Base-by-base conservation (phyloP, 1,140 invertebrate genomes). In the Zaprionus africanus region DNA sequence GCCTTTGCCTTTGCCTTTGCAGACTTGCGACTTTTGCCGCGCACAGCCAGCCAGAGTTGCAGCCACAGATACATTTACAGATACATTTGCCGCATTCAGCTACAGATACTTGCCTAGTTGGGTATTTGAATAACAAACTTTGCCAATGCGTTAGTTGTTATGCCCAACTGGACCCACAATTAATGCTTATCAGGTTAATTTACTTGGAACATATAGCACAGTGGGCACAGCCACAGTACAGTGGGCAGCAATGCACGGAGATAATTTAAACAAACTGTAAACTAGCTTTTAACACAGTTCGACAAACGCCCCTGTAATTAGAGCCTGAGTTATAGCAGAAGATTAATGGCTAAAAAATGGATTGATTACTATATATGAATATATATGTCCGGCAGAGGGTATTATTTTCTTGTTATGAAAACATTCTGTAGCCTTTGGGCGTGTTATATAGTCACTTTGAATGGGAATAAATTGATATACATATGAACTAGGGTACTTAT, bases 41-140 rank as follows among this genome's bases (percentile, higher is more conserved):
- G 28, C 59, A 61, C 49, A 66, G 34, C 9, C 4, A 72, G 49
- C 43, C 38, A 41, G 58, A 54, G 36, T 12, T 36, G 36, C 62
- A 66, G 38, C 6, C 34, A 49, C 51, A 62, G 38, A 7, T 43
- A 49, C 51, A 62, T 26, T 28, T 60, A 61, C 76, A 83, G 62
- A 72, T 38, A 36, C 38, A 67, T 22, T 13, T 51, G 28, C 43
- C 41, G 41, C 38, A 41, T 41, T 41, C 38, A 41, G 56, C 5
- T 46, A 41, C 43, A 69, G 49, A 49, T 61, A 58, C 81, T 53
- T 17, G 81, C 82, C 83, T 81, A 73, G 81, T 73, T 84, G 85
- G 85, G 71, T 81, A 87, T 90, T 87, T 87, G 84, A 84, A 90
- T 88, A 87, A 87, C n/a, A n/a, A 24, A 12, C 51, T 72, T 38